Base-by-base conservation (phyloP, 2,797 vertebrate genomes). In the Argentina silus region DNA sequence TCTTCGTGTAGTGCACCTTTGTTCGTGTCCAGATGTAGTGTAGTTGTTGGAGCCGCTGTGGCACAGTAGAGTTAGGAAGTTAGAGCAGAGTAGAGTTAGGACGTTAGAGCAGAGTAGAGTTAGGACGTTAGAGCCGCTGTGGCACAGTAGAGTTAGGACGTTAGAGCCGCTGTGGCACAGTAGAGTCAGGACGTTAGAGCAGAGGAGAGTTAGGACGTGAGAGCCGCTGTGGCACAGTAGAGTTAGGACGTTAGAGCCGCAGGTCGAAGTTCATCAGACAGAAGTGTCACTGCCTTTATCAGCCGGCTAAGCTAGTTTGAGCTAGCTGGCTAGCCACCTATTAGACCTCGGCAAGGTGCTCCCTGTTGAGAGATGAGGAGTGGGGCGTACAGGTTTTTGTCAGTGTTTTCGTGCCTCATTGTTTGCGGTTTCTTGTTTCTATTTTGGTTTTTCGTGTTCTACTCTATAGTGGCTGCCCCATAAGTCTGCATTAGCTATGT, bases 371-470 rank as follows among this genome's bases (percentile, higher is more conserved):
- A 90, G 47, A 67, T 67, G 65, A 89, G 91, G 75, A 93, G 81
- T 86, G 87, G 91, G 19, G 77, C 89, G 0, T 94, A 94, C 65
- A 91, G 70, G 69, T 90, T 94, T 72, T 67, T 95, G 50, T 93
- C 94, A 0, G 93, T 95, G 0, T 92, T 93, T 69, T 94, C 93
- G 0, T 94, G 86, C 67, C 83, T 95, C n/a, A 1, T 91, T 7
- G 88, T 94, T 12, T 89, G 86, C 51, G 71, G 59, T 0, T 93
- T 93, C 43, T 51, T 94, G 55, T 80, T 92, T 55, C 0, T 91
- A 9, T 94, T 95, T 75, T 94, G 91, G 90, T 90, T 86, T 75
- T 90, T 93, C 44, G 78, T 93, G 17, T 88, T 94, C 86, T 93
- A 93, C 60, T 93, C 93, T 2, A 79, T 95, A 78, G 0, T 90